These are phyloP conservation scores for Trogon melanurus DNA, from an alignment of 2,113 vertebrate species.

Conservation along the genomic window DNA sequence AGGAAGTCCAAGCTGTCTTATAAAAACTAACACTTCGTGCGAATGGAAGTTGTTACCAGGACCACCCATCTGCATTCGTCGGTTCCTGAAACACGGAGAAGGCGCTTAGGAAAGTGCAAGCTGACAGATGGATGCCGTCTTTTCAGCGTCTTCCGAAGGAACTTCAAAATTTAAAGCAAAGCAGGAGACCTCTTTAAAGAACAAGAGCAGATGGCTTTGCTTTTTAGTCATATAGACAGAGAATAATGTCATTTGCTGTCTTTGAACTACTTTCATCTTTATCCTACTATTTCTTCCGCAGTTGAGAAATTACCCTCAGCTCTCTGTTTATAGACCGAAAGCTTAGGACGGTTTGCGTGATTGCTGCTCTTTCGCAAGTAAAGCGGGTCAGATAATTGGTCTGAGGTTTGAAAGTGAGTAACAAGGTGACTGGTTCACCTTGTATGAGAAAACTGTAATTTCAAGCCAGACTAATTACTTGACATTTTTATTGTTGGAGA, in stretches of 20 bases:
- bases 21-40: not conserved
- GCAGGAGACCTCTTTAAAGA: not conserved
- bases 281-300: not conserved
- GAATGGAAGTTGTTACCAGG: not conserved
- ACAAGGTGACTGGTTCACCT: not conserved
- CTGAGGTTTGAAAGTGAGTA: not conserved
- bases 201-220: conserved; percentile 20
- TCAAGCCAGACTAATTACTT: not conserved
- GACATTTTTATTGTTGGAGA: not conserved
- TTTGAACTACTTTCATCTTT: conserved; percentile 10
- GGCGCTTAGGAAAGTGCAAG: not conserved
- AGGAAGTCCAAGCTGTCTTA: not conserved
- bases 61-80: not conserved
- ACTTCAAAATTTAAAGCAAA: conserved; percentile 13
- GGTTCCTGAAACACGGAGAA: not conserved
- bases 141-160: not conserved
- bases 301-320: not conserved
- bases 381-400: not conserved
- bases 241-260: not conserved
- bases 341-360: not conserved
- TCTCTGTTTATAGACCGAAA: not conserved
- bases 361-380: not conserved
- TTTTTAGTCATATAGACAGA: not conserved
- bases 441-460: not conserved
- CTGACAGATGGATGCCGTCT: conserved; percentile 3